These are phyloP conservation scores for Mungos mungo DNA, from an alignment of 2,113 vertebrate species.

Conservation along the genomic window DNA sequence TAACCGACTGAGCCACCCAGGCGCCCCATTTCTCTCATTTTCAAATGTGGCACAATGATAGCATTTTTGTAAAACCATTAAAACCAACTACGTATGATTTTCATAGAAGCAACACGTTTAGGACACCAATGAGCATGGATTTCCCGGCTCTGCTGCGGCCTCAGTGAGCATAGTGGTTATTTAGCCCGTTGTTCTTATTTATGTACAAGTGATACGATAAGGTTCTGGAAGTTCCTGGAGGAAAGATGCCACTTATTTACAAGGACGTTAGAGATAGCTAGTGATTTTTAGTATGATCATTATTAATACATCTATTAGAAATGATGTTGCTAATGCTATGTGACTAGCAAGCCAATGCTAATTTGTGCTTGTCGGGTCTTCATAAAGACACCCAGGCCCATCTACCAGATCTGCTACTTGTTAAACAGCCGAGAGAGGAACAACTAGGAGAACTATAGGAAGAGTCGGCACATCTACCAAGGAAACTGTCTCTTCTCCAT, in stretches of 20 bases:
- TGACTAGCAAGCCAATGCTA: background rate
- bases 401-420: background rate
- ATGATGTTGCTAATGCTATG: background rate
- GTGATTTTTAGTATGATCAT: background rate
- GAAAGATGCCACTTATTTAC: background rate
- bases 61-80: background rate
- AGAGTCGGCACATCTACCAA: no score
- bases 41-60: background rate
- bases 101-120: background rate
- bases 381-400: background rate
- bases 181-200: background rate
- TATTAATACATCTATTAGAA: slow-evolving; percentile 9
- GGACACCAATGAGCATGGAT: background rate
- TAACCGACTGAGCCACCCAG: no score
- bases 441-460: background rate
- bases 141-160: background rate
- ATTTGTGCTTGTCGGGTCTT: background rate
- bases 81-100: background rate
- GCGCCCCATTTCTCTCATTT: background rate
- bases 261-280: background rate
- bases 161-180: background rate
- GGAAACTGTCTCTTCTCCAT: background rate
- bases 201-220: background rate
- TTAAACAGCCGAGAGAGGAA: background rate
- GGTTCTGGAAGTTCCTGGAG: background rate